Evolutionary conservation across 2,888 invertebrate species (phyloP).

Genomic region (Caenorhabditis panamensis): DNA sequence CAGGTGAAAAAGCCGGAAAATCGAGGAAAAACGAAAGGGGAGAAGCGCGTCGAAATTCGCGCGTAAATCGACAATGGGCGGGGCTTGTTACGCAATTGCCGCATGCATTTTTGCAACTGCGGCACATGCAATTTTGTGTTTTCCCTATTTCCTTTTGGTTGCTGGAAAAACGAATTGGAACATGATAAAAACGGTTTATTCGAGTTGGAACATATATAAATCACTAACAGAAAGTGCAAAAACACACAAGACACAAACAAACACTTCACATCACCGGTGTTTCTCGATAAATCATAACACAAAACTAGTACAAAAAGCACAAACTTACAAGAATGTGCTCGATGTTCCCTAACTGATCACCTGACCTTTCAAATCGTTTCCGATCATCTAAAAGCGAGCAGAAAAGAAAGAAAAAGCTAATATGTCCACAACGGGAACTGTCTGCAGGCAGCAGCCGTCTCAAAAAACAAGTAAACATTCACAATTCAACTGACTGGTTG

Average conservation of each 20-base stretch:
- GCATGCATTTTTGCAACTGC: conserved; percentile 21
- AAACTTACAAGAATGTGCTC: too few species aligned
- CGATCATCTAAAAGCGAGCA: neutral
- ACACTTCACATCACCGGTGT: too few species aligned
- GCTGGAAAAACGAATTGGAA: neutral
- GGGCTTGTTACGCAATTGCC: conserved; percentile 6
- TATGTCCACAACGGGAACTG: neutral
- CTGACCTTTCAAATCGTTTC: neutral
- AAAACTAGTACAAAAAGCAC: too few species aligned
- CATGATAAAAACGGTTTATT: neutral
- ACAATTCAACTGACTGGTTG: conserved; percentile 13
- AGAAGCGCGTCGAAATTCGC: conserved; percentile 32
- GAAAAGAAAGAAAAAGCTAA: neutral
- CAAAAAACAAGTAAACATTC: conserved; percentile 47
- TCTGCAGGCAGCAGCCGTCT: neutral
- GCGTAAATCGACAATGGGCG: conserved; percentile 23
- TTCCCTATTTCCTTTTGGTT: neutral
- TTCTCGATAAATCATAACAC: too few species aligned
- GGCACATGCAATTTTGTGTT: neutral
- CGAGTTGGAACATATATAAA: neutral
- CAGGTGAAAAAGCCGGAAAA: neutral
- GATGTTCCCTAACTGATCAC: neutral
- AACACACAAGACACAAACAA: too few species aligned
- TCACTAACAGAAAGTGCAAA: too few species aligned
- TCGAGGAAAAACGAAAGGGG: too few species aligned